phyloP scores from a whole-genome alignment of 2,113 vertebrate species.

The Bambusicola thoracicus region DNA sequence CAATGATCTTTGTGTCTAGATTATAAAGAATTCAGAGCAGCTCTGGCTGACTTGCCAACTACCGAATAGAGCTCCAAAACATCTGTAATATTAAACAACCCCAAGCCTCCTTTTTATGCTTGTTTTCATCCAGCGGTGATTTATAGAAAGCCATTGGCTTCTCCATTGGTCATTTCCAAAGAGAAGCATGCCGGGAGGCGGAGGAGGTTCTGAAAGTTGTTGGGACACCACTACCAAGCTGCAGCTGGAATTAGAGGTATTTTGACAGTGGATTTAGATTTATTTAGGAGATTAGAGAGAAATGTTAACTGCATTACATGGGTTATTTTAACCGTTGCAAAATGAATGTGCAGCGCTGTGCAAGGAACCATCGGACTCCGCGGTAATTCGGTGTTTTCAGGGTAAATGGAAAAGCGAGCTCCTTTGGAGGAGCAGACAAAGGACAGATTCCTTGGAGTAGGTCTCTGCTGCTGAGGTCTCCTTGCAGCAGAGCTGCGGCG shows the following conservation, averaged over 20 bases:
- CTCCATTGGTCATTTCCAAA: conserved; percentile 52
- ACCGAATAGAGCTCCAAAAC: conserved; percentile 63
- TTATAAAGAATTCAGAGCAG: conserved; percentile 74
- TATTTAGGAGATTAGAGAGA: conserved; percentile 52
- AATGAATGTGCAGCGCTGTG: neutral
- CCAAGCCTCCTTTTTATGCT: conserved; percentile 64
- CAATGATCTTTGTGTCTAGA: conserved; percentile 62
- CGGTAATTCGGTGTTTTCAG: neutral
- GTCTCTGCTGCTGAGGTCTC: neutral
- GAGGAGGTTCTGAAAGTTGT: conserved; percentile 9
- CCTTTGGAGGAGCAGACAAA: conserved; percentile 35
- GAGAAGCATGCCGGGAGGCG: conserved; percentile 21
- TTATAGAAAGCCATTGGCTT: conserved; percentile 66
- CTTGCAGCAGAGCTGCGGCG: neutral
- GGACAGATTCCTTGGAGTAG: conserved; percentile 32
- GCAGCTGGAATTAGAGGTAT: conserved; percentile 43
- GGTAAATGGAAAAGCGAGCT: neutral
- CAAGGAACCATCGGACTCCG: neutral
- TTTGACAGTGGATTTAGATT: conserved; percentile 57
- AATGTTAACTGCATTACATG: conserved; percentile 5
- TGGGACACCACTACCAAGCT: conserved; percentile 24
- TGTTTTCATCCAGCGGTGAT: conserved; percentile 63
- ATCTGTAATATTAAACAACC: conserved; percentile 73
- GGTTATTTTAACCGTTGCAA: conserved; percentile 8
- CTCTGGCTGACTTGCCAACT: conserved; percentile 63